These are phyloP conservation scores for Panonychus citri DNA, from an alignment of 1,140 invertebrate genomes.

Conservation along the genomic window DNA sequence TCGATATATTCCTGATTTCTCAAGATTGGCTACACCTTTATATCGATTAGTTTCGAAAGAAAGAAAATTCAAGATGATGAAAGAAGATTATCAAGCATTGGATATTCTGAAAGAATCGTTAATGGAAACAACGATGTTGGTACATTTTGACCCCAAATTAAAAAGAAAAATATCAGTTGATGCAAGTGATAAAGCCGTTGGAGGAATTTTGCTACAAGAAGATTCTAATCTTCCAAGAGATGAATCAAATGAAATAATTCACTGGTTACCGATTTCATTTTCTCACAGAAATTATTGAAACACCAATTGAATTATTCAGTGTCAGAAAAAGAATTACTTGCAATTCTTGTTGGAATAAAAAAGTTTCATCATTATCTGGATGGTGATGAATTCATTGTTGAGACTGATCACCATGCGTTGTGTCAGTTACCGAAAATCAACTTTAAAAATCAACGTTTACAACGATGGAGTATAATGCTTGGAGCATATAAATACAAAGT, in stretches of 20 bases:
- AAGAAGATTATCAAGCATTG: conserved; percentile 1
- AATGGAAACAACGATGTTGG: background rate
- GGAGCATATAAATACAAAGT: too few species aligned
- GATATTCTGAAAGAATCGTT: conserved; percentile 13
- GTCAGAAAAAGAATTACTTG: background rate
- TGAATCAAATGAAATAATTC: too few species aligned
- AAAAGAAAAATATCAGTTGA: background rate
- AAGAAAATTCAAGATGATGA: background rate
- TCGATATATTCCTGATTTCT: conserved; percentile 12
- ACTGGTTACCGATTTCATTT: too few species aligned
- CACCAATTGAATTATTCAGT: conserved; percentile 8
- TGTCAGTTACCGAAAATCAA: too few species aligned
- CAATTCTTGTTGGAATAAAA: background rate
- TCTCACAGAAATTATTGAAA: too few species aligned
- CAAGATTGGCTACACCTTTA: conserved; percentile 20
- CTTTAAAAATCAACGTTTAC: too few species aligned
- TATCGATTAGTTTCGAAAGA: conserved; percentile 13
- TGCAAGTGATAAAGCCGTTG: background rate
- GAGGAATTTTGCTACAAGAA: background rate
- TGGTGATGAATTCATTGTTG: background rate
- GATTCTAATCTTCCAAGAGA: too few species aligned
- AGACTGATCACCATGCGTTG: too few species aligned
- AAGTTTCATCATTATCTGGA: background rate
- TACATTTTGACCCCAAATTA: background rate
- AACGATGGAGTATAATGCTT: too few species aligned